Evolutionary conservation across 2,113 vertebrate genomes (phyloP), one percentile per base, ranked within the genome.

Genomic region (Axis porcinus): DNA sequence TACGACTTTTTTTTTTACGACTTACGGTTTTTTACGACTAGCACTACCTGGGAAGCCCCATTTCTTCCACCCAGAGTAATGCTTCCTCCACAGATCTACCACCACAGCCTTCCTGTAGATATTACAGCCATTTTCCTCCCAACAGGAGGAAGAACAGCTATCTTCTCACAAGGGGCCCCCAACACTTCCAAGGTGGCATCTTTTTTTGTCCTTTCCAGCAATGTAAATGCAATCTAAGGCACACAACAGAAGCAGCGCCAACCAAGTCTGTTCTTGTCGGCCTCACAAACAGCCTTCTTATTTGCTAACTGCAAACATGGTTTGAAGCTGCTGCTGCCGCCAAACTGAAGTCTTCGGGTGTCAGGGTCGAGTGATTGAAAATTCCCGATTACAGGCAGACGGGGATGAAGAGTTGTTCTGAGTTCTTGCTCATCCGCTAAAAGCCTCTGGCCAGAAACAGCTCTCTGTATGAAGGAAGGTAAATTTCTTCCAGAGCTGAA

Each of bases 401-500:
- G 55, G 58, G 58, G 76, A 30, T n/a, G 64, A 79, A 82, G 86
- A 79, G 62, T 78, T 93, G 82, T 97, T 98, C 96, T 97, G 78
- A 95, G 89, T n/a, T 81, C 58, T 87, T 90, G 91, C 76, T 92
- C 74, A 83, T 84, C 74, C 6, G 6, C 94, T 88, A 43, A 97
- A 94, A 93, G 85, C 98, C 96, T 86, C 89, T 28, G 54, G 97
- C 95, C 93, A 97, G 84, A 94, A 96, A 84, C 85, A 82, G 81
- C 84, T 90, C 94, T 97, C 36, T 94, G 67, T 93, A 64, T 92
- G 89, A 93, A 95, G 81, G 43, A 98, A 84, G 97, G 93, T 85
- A 95, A 79, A 94, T 97, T 95, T 93, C 89, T 95, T 91, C 93
- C 55, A 58, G 28, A 58, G 79, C 76, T 97, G 93, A 97, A 98